phyloP scores from a whole-genome alignment of 1,140 invertebrate species.

The Trichogramma pretiosum region DNA sequence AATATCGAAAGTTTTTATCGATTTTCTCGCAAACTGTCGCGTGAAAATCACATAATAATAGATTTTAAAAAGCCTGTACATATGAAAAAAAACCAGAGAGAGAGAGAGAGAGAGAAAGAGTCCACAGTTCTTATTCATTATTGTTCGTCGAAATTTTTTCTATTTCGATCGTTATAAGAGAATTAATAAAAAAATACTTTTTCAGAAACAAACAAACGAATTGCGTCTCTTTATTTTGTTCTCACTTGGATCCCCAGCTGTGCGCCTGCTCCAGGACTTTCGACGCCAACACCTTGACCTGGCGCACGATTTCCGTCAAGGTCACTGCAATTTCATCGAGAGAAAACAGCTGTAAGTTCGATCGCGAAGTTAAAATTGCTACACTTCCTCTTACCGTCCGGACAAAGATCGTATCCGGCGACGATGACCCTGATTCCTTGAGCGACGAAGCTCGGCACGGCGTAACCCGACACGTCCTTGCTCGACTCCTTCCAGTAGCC shows the following conservation, averaged over 20 bases:
- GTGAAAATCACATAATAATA: too few relatives aligned
- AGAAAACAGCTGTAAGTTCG: slow-evolving; percentile 20
- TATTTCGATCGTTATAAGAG: too few relatives aligned
- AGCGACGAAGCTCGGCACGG: slow-evolving; percentile 52
- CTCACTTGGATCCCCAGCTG: slow-evolving; percentile 40
- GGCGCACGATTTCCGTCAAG: slow-evolving; percentile 51
- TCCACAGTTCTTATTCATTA: too few relatives aligned
- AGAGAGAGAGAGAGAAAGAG: too few relatives aligned
- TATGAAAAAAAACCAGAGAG: too few relatives aligned
- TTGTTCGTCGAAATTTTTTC: too few relatives aligned
- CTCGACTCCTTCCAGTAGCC: slow-evolving; percentile 72
- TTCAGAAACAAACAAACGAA: too few relatives aligned
- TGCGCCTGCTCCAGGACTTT: slow-evolving; percentile 54
- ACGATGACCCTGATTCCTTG: slow-evolving; percentile 59
- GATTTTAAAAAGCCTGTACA: too few relatives aligned
- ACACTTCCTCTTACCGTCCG: slow-evolving; percentile 48
- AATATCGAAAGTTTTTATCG: too few relatives aligned
- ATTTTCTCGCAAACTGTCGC: too few relatives aligned
- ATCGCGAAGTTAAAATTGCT: neutral
- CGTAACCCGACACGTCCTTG: slow-evolving; percentile 55
- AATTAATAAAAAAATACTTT: too few relatives aligned
- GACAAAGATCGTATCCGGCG: slow-evolving; percentile 70
- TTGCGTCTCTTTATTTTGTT: too few relatives aligned
- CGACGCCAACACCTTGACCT: slow-evolving; percentile 52
- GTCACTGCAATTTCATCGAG: slow-evolving; percentile 37